Conservation (phyloP, 2,797 vertebrate species). For the Limnodromus scolopaceus region DNA sequence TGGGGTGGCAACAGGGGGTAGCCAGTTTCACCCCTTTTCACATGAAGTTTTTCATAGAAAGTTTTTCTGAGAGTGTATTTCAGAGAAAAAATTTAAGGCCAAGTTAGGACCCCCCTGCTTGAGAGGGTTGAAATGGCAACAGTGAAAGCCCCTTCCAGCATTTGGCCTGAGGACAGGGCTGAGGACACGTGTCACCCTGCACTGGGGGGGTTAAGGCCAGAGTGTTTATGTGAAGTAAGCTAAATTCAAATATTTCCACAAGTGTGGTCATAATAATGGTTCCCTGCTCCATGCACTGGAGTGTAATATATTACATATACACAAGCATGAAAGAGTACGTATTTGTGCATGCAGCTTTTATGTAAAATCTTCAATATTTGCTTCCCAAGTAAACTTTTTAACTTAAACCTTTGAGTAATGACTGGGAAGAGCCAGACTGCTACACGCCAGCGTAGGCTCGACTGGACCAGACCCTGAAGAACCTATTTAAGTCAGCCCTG, state of each 20-base stretch:
- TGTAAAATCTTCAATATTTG: constrained; percentile 9
- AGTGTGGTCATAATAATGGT: background rate
- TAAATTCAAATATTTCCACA: constrained; percentile 65
- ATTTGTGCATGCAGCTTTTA: background rate
- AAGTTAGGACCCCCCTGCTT: background rate
- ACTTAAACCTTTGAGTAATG: background rate
- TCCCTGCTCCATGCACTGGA: background rate
- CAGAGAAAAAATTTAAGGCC: background rate
- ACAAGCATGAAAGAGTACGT: background rate
- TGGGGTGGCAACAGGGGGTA: background rate
- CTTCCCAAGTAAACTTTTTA: constrained; percentile 18
- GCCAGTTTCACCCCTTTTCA: background rate
- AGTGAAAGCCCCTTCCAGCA: background rate
- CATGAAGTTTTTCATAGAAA: background rate
- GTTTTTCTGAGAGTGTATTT: background rate
- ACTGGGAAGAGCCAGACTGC: background rate
- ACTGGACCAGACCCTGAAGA: background rate
- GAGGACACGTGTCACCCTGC: background rate
- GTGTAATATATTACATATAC: background rate
- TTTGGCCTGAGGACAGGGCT: background rate
- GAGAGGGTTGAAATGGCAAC: background rate
- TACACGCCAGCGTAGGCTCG: background rate
- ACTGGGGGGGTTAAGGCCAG: background rate
- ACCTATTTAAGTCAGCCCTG: background rate
- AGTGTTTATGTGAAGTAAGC: constrained; percentile 55